Evolutionary conservation across 2,888 invertebrate species (phyloP), one percentile per base, ranked within the genome.

Genomic region (Calliphora vomitoria): DNA sequence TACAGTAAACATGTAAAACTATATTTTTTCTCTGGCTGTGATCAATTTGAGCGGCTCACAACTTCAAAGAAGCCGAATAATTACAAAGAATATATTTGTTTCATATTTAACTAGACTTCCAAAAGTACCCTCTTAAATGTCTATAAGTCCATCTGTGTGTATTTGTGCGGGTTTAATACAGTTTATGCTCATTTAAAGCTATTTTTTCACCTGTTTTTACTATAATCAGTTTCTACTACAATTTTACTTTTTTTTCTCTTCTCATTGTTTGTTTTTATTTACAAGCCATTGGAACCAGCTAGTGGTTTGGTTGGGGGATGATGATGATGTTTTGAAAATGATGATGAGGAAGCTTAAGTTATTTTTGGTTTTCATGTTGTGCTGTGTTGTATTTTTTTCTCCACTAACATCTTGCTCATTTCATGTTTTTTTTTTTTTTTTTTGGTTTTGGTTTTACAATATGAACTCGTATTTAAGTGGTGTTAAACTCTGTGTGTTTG

Each of bases 101-200:
- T n/a, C n/a, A n/a, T n/a, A 6, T 35, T 35, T 35, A 13, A 31
- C 31, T 13, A 4, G 4, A 25, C 31, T 75, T 75, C 35, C 8
- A 0, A 38, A 8, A 10, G 6, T 35, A 5, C 8, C 18, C 3
- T 53, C 11, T 31, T 64, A 11, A 8, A 5, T 60, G 2, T 47
- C 13, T 53, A 4, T 20, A 41, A 13, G 13, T 44, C 10, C 8
- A 13, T 38, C 20, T 58, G 8, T 44, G n/a, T 25, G 25, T 25
- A 25, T 25, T 25, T 25, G 25, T 58, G n/a, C 58, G 47, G 13
- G 4, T 44, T 55, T 58, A 55, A 75, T 68, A 74, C n/a, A 74
- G 10, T 68, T 68, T 53, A 11, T 76, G 76, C 69, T 82, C 53
- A 41, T 71, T 82, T 71, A 76, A 76, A 64, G 62, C 71, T 31